Base-by-base conservation (phyloP, 2,113 vertebrate species). In the Melanotaenia duboulayi region DNA sequence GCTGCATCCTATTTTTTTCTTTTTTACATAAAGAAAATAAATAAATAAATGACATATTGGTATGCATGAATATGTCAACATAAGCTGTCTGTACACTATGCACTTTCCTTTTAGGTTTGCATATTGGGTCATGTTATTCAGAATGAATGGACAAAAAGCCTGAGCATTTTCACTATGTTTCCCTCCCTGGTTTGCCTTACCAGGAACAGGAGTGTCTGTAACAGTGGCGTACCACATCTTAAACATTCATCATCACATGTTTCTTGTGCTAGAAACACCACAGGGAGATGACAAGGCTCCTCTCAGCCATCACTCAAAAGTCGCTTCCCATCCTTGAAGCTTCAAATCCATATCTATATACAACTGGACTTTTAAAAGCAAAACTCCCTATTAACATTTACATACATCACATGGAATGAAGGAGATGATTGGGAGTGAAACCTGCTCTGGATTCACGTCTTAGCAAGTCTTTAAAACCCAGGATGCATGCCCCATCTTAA, bases 211-310 rank as follows among this genome's bases (percentile, higher is more conserved):
- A 51, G 68, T 58, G 71, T 81, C 59, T 32, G 42, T 63, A 25
- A 55, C 76, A 64, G 76, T 22, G 59, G 51, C 57, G 64, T 44
- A 58, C 56, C 60, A 62, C 61, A 57, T 80, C 62, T 75, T 61
- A 80, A 86, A 84, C 74, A 81, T 86, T 80, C 73, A 82, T 85
- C 83, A 75, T 59, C 17, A 37, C 55, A 40, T 11, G 28, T 80
- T 82, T 74, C 71, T 68, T 46, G 46, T 69, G 67, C 74, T 58
- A 70, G 74, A 78, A 78, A 79, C 35, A 32, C 86, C 61, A 78
- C 70, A 23, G 77, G 61, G 65, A 73, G 40, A 81, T 74, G 64
- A 76, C 67, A 44, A 78, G 71, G 22, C 74, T 62, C 52, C 64
- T 50, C 67, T 66, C 63, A 65, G 62, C 62, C 79, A 63, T 85